These are phyloP conservation scores for Stictonetta naevosa DNA, from an alignment of 2,113 vertebrate genomes.

Conservation along the genomic window DNA sequence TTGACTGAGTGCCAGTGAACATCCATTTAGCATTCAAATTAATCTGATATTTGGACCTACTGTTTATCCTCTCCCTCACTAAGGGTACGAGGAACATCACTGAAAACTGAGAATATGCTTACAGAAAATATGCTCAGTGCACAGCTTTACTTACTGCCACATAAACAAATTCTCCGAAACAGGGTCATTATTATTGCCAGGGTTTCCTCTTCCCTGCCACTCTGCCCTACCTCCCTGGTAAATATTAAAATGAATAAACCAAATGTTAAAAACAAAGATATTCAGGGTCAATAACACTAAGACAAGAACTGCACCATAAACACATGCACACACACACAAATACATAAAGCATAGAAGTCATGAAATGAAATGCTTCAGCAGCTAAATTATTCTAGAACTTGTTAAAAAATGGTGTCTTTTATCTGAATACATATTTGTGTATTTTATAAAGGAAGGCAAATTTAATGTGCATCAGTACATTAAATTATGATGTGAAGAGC, in stretches of 20 bases:
- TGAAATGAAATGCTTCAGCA: background rate
- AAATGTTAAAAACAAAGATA: background rate
- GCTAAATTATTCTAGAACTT: background rate
- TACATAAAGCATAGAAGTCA: background rate
- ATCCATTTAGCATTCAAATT: background rate
- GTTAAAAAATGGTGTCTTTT: background rate
- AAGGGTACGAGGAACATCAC: accelerated
- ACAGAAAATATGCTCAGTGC: background rate
- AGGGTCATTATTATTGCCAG: background rate
- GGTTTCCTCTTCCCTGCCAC: background rate
- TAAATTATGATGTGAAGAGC: constrained; percentile 5
- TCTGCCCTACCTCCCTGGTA: background rate
- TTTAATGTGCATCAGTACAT: background rate
- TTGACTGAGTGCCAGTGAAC: background rate
- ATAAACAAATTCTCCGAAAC: background rate
- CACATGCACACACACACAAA: background rate
- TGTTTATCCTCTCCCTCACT: background rate
- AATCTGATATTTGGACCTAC: background rate
- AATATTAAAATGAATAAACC: background rate
- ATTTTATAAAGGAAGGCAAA: background rate
- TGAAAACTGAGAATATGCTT: background rate
- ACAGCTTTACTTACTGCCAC: background rate
- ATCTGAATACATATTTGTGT: background rate
- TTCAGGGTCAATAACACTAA: background rate
- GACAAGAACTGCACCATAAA: background rate